Evolutionary conservation across 2,797 vertebrate species (phyloP).

Genomic region (Antennarius maculatus): DNA sequence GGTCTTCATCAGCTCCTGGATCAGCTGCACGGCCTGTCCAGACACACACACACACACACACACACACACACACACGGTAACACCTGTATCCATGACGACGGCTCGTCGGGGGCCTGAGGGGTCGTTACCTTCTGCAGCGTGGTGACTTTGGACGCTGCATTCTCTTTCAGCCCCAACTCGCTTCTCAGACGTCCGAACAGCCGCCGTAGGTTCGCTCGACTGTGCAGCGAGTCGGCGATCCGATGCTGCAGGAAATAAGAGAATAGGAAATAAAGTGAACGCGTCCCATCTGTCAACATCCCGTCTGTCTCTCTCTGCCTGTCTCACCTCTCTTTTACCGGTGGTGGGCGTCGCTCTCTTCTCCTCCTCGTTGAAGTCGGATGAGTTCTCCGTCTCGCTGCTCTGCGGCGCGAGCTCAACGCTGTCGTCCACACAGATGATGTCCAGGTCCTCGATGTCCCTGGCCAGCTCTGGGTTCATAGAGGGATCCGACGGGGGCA

Average conservation of each 20-base stretch:
- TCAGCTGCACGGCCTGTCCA: conserved; percentile 55
- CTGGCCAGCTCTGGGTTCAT: conserved; percentile 15
- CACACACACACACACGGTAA: neutral
- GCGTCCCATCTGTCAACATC: too few species aligned
- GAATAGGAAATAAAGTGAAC: neutral
- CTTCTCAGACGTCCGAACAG: conserved; percentile 35
- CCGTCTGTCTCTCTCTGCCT: too few species aligned
- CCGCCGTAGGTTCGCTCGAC: neutral
- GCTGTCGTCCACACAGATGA: conserved; percentile 50
- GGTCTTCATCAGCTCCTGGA: conserved; percentile 31
- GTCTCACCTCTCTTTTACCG: neutral
- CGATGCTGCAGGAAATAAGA: conserved; percentile 17
- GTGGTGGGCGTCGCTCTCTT: conserved; percentile 22
- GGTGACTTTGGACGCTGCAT: conserved; percentile 21
- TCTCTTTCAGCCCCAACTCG: neutral
- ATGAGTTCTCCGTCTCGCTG: conserved; percentile 62
- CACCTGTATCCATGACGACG: too few species aligned
- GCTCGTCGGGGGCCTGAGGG: too few species aligned
- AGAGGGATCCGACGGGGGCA: rapidly evolving
- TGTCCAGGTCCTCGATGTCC: conserved; percentile 46
- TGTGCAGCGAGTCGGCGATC: conserved; percentile 1
- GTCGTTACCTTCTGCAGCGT: conserved; percentile 48
- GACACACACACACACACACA: neutral
- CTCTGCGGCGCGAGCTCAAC: neutral
- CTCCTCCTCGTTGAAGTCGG: conserved; percentile 33